Conservation (phyloP, 2,113 vertebrate species). For the Columbina picui region DNA sequence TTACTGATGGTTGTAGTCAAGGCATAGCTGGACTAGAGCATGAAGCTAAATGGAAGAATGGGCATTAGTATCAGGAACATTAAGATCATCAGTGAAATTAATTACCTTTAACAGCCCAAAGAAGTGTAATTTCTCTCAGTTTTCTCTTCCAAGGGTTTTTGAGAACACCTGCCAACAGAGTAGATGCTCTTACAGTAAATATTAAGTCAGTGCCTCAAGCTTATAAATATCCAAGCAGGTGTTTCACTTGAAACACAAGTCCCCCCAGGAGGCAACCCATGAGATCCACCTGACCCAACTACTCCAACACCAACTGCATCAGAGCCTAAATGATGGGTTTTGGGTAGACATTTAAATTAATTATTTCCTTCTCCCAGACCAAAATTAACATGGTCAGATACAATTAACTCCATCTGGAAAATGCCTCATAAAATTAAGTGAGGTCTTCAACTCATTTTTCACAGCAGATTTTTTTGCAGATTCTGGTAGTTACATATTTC, state of each 20-base stretch:
- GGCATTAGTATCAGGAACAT: constrained; percentile 82
- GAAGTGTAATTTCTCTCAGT: constrained; percentile 79
- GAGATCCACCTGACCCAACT: not conserved
- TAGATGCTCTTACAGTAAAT: not conserved
- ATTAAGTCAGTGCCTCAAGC: not conserved
- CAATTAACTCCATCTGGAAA: not conserved
- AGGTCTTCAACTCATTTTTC: not conserved
- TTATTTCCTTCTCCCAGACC: not conserved
- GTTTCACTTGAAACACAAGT: not conserved
- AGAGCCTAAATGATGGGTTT: not conserved
- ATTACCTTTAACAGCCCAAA: constrained; percentile 81
- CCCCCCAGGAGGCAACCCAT: not conserved
- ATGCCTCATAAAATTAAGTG: not conserved
- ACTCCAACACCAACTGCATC: not conserved
- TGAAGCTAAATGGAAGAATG: constrained; percentile 81
- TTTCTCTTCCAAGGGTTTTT: constrained; percentile 84
- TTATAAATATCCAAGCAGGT: not conserved
- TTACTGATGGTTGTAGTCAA: constrained; percentile 81
- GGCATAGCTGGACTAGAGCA: constrained; percentile 80
- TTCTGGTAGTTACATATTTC: not conserved
- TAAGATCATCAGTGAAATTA: constrained; percentile 83
- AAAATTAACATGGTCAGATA: not conserved
- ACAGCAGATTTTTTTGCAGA: not conserved
- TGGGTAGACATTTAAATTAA: not conserved
- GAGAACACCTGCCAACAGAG: constrained; percentile 72